phyloP scores from a whole-genome alignment of 1,140 invertebrate genomes.

The Drosophila funebris region DNA sequence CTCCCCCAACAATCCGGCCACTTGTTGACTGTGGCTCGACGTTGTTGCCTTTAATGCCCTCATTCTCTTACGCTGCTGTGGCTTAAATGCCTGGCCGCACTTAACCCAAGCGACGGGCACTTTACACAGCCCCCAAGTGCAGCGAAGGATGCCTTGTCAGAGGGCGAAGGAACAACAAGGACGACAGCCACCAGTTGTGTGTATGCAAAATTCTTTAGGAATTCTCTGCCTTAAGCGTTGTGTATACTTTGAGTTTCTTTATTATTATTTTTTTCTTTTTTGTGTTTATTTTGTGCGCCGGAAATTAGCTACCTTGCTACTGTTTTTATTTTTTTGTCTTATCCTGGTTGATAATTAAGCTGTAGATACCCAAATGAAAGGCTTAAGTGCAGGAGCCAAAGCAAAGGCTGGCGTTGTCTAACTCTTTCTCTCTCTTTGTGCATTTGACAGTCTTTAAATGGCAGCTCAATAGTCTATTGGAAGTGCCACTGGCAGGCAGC shows the following conservation, averaged over 20 bases:
- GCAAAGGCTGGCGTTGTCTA: not conserved
- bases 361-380: slow-evolving; percentile 38
- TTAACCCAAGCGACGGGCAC: slow-evolving; percentile 56
- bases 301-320: slow-evolving; percentile 55
- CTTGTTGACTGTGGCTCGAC: slow-evolving; percentile 56
- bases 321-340: slow-evolving; percentile 13
- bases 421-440: slow-evolving; percentile 33
- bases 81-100: slow-evolving; percentile 46
- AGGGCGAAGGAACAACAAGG: not conserved
- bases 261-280: slow-evolving; percentile 13
- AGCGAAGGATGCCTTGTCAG: slow-evolving; percentile 57
- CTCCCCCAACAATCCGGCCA: slow-evolving; percentile 15
- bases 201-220: slow-evolving; percentile 41
- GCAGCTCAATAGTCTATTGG: slow-evolving; percentile 58
- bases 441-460: slow-evolving; percentile 63
- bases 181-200: slow-evolving; percentile 22
- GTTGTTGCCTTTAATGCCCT: slow-evolving; percentile 54
- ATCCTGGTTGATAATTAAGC: slow-evolving; percentile 54
- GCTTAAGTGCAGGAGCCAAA: slow-evolving; percentile 29
- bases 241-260: slow-evolving; percentile 16
- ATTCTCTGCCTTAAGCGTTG: slow-evolving; percentile 29
- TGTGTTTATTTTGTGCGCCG: slow-evolving; percentile 32
- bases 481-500: slow-evolving; percentile 53
- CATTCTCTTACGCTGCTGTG: slow-evolving; percentile 8
- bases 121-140: slow-evolving; percentile 60